Evolutionary conservation across 2,888 invertebrate genomes (phyloP).

Genomic region (Amphipyra berbera): DNA sequence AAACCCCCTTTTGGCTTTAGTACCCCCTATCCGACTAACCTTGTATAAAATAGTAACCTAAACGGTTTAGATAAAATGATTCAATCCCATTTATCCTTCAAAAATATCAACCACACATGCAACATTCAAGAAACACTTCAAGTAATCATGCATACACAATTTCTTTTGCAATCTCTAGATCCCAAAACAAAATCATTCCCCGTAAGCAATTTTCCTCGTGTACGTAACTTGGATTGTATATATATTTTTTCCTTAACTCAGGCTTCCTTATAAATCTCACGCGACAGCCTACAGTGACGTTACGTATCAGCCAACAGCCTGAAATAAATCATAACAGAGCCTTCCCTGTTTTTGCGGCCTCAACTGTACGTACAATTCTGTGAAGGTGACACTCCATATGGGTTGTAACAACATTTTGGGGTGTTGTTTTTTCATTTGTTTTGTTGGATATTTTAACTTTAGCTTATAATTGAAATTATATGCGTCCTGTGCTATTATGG

Average conservation of each 20-base stretch:
- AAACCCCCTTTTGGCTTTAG: too few relatives aligned
- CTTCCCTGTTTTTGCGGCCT: conserved; percentile 65
- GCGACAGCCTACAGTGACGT: conserved; percentile 66
- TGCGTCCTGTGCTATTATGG: too few relatives aligned
- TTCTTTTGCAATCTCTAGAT: conserved; percentile 49
- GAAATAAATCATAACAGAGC: conserved; percentile 73
- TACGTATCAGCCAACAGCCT: conserved; percentile 66
- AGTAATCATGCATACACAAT: conserved; percentile 37
- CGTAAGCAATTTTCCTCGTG: conserved; percentile 66
- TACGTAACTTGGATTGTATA: conserved; percentile 52
- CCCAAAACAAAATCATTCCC: conserved; percentile 63
- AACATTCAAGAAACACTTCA: conserved; percentile 11
- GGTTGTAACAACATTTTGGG: neutral
- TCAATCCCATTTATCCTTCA: neutral
- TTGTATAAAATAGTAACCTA: too few relatives aligned
- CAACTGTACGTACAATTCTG: conserved; percentile 38
- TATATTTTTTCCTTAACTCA: conserved; percentile 60
- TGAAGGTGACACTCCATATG: conserved; percentile 37
- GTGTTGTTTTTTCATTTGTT: neutral
- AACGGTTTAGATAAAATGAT: neutral
- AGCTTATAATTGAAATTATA: too few relatives aligned
- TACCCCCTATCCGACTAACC: too few relatives aligned
- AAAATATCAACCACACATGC: neutral
- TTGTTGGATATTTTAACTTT: too few relatives aligned
- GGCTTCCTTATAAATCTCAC: conserved; percentile 73